These are phyloP conservation scores for Mamestra configurata DNA, from an alignment of 1,140 invertebrate genomes.

Conservation along the genomic window DNA sequence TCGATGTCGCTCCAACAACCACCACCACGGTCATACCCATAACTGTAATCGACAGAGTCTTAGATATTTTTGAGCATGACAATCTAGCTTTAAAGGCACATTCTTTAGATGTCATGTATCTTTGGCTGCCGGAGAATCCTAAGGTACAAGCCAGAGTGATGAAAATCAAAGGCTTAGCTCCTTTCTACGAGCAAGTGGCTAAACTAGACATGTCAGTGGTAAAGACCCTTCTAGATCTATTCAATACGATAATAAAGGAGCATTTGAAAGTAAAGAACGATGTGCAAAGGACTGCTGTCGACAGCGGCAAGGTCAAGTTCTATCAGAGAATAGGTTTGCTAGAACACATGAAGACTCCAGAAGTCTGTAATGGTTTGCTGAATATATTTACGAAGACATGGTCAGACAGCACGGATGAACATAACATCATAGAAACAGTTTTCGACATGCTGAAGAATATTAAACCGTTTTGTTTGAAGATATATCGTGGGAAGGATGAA, in stretches of 20 bases:
- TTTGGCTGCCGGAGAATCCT: conserved; percentile 77
- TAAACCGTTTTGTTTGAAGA: conserved; percentile 70
- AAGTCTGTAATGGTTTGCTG: conserved; percentile 72
- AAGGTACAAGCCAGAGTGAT: conserved; percentile 74
- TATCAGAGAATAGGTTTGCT: conserved; percentile 77
- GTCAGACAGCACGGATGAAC: conserved; percentile 55
- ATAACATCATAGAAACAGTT: conserved; percentile 59
- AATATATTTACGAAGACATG: conserved; percentile 69
- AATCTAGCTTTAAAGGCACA: conserved; percentile 70
- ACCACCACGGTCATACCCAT: conserved; percentile 64
- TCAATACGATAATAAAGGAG: conserved; percentile 77
- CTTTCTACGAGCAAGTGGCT: conserved; percentile 75
- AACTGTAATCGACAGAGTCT: conserved; percentile 68
- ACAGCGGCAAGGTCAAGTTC: conserved; percentile 60
- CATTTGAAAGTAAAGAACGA: conserved; percentile 66
- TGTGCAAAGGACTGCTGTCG: conserved; percentile 57
- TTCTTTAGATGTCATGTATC: conserved; percentile 68
- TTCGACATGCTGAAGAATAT: conserved; percentile 70
- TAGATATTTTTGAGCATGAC: conserved; percentile 77
- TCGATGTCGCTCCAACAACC: conserved; percentile 66
- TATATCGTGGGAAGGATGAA: conserved; percentile 63
- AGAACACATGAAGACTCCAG: conserved; percentile 69
- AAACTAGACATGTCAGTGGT: conserved; percentile 68
- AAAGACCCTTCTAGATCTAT: conserved; percentile 68
- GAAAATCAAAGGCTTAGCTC: conserved; percentile 75